Conservation (phyloP, 2,888 invertebrate genomes). For the Pristionchus arcanus region DNA sequence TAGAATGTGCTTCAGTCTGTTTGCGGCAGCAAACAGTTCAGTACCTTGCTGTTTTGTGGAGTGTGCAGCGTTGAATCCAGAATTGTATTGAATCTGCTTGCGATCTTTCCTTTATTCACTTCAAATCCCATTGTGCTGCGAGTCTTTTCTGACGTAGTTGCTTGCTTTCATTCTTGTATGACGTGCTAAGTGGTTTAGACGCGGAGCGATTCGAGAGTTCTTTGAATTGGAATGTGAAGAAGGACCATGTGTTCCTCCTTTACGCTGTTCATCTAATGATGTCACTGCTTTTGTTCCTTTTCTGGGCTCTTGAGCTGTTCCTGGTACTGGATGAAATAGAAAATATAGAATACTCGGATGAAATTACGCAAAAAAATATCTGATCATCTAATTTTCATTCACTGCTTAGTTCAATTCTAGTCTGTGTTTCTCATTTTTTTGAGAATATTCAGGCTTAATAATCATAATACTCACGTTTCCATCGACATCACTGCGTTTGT, state of each 20-base stretch:
- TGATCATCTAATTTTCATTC: too few relatives aligned
- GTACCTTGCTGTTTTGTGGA: neutral
- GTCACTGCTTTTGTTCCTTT: neutral
- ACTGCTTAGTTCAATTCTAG: too few relatives aligned
- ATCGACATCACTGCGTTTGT: slow-evolving; percentile 1
- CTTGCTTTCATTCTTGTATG: neutral
- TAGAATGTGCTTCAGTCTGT: neutral
- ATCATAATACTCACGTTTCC: too few relatives aligned
- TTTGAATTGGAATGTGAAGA: slow-evolving; percentile 19
- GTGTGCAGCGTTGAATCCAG: neutral
- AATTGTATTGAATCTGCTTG: neutral
- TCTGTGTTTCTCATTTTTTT: too few relatives aligned
- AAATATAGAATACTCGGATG: too few relatives aligned
- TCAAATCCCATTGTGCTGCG: neutral
- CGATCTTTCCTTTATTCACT: neutral
- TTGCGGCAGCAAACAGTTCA: neutral
- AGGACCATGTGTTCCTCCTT: slow-evolving; percentile 30
- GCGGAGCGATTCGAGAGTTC: neutral
- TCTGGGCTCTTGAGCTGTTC: neutral
- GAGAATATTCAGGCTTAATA: too few relatives aligned
- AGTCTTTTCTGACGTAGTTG: neutral
- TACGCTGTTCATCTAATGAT: neutral
- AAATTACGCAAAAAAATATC: too few relatives aligned
- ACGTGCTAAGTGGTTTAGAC: slow-evolving; percentile 39
- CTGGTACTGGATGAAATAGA: neutral